Evolutionary conservation across 1,140 invertebrate genomes (phyloP).

Genomic region (Drosophila kohkoa): DNA sequence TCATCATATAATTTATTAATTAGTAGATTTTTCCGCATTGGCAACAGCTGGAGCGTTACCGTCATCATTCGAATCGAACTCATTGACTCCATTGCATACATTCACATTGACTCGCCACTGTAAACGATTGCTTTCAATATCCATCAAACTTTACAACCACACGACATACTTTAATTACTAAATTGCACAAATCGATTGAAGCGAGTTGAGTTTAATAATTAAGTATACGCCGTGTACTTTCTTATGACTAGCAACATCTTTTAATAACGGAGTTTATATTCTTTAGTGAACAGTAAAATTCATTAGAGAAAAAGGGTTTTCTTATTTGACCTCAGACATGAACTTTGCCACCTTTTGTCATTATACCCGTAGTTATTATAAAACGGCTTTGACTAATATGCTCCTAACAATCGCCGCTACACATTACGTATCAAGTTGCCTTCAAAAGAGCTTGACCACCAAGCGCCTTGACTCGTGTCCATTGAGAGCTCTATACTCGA

Average conservation of each 20-base stretch:
- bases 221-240: conserved; percentile 4
- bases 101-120: neutral
- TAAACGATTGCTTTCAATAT: conserved; percentile 3
- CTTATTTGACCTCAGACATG: conserved; percentile 52
- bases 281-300: neutral
- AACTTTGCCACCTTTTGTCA: conserved; percentile 64
- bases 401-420: conserved; percentile 36
- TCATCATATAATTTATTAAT: conserved; percentile 64
- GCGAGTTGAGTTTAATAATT: neutral
- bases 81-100: conserved; percentile 18
- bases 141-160: neutral
- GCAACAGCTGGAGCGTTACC: conserved; percentile 51
- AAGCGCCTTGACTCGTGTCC: conserved; percentile 77
- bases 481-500: conserved; percentile 68
- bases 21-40: conserved; percentile 55
- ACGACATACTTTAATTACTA: conserved; percentile 4
- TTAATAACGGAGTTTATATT: neutral
- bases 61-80: conserved; percentile 6
- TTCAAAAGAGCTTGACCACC: conserved; percentile 67
- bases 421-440: conserved; percentile 71
- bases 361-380: conserved; percentile 66
- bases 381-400: conserved; percentile 73
- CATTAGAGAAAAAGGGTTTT: neutral
- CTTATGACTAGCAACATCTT: neutral
- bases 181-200: neutral